Percentiles rank a stretch among this genome's conserved stretches.
Evolutionary conservation across 2,113 vertebrate genomes (phyloP).

Genomic region (Mastomys coucha): DNA sequence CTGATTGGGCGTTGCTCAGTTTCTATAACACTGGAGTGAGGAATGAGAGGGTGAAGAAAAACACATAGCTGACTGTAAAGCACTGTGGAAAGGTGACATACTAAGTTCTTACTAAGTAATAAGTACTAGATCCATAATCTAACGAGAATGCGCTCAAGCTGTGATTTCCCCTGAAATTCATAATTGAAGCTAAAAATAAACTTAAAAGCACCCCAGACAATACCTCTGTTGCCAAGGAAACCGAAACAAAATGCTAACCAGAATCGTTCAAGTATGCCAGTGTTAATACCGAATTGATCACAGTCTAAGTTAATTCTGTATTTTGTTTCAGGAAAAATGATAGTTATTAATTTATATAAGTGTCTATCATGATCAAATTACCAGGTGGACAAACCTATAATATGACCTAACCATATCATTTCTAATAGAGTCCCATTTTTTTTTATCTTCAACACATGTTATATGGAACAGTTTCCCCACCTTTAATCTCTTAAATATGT

Average conservation of each 20-base stretch:
- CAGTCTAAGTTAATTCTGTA: background rate
- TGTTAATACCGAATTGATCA: background rate
- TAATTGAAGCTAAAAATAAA: constrained; percentile 7
- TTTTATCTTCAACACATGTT: background rate
- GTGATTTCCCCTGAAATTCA: background rate
- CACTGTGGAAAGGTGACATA: background rate
- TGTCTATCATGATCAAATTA: background rate
- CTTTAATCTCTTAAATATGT: background rate
- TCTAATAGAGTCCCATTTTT: background rate
- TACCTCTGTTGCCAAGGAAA: constrained; percentile 20
- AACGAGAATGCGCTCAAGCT: background rate
- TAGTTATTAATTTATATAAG: constrained; percentile 13
- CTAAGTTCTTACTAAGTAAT: background rate
- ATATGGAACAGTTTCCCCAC: background rate
- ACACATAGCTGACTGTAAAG: background rate
- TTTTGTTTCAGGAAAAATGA: constrained; percentile 1
- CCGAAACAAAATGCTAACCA: background rate
- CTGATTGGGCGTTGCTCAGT: background rate
- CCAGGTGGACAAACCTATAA: background rate
- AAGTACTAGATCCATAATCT: background rate
- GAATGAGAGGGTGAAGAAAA: background rate
- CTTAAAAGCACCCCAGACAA: background rate
- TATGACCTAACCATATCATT: background rate
- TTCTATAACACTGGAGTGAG: background rate
- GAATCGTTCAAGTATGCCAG: background rate